Percentiles rank a stretch among this genome's conserved stretches.
Evolutionary conservation across 2,888 invertebrate genomes (phyloP).

Genomic region (Miltochrista miniata): DNA sequence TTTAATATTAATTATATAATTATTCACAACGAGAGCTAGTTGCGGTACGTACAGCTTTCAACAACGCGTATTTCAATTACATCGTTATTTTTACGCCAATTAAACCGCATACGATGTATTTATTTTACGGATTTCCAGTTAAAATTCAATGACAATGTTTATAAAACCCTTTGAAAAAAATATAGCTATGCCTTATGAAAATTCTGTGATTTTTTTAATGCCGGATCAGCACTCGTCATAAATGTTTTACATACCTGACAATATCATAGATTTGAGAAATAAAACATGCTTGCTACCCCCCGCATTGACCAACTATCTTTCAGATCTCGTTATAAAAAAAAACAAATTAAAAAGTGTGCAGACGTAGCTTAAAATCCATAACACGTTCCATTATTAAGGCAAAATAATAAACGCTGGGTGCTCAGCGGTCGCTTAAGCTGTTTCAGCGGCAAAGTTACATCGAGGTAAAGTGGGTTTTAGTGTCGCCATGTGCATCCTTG

Average conservation of each 20-base stretch:
- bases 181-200: too few relatives aligned
- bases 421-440: constrained; percentile 50
- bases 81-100: constrained; percentile 80
- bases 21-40: constrained; percentile 2
- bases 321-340: neutral
- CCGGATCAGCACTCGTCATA: constrained; percentile 16
- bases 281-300: too few relatives aligned
- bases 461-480: constrained; percentile 65
- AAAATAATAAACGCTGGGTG: constrained; percentile 54
- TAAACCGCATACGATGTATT: constrained; percentile 63
- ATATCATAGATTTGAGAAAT: too few relatives aligned
- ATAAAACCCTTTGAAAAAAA: constrained; percentile 25
- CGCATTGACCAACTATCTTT: too few relatives aligned
- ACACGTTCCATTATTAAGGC: constrained; percentile 38
- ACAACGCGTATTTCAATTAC: constrained; percentile 60
- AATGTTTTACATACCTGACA: neutral
- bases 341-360: neutral
- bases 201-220: too few relatives aligned
- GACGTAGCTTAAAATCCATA: constrained; percentile 16
- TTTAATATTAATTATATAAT: too few relatives aligned
- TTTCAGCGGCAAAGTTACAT: constrained; percentile 65
- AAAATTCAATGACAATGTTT: constrained; percentile 45
- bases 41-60: constrained; percentile 30
- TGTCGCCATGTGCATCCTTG: constrained; percentile 67
- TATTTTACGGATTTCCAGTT: constrained; percentile 40